Evolutionary conservation across 2,113 vertebrate species (phyloP).

Genomic region (Gallinago paraguaiae): DNA sequence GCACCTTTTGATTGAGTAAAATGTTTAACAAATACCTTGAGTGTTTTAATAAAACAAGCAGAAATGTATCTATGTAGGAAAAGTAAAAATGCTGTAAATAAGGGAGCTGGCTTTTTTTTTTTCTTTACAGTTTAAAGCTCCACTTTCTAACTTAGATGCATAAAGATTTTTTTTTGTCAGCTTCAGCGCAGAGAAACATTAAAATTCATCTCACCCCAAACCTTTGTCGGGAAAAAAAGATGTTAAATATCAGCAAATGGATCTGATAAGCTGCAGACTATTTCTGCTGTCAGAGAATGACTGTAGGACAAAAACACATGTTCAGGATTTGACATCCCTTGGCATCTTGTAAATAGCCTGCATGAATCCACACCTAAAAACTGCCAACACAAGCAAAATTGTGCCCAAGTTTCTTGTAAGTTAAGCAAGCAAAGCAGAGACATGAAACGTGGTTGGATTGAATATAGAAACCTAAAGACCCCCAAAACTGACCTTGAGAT

Average conservation of each 20-base stretch:
- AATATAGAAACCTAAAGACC: conserved; percentile 77
- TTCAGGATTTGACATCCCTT: conserved; percentile 80
- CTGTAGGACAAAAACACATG: conserved; percentile 77
- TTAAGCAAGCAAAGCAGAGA: conserved; percentile 79
- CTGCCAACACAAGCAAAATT: conserved; percentile 80
- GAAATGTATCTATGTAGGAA: conserved; percentile 7
- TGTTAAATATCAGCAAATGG: conserved; percentile 81
- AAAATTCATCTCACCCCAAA: conserved; percentile 77
- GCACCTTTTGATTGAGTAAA: background rate
- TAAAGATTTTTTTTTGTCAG: conserved; percentile 68
- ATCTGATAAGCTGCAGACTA: conserved; percentile 79
- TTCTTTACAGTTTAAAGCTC: conserved; percentile 57
- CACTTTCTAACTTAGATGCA: conserved; percentile 64
- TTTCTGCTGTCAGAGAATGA: conserved; percentile 80
- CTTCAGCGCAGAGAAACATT: conserved; percentile 74
- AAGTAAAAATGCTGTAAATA: conserved; percentile 64
- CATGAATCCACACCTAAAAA: conserved; percentile 81
- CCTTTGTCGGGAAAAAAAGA: conserved; percentile 73
- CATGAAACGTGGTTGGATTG: conserved; percentile 76
- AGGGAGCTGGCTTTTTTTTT: conserved; percentile 45
- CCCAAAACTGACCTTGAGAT: conserved; percentile 75
- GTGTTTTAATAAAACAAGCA: conserved; percentile 8
- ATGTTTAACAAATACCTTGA: conserved; percentile 2
- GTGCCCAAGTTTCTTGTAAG: conserved; percentile 80
- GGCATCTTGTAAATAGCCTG: conserved; percentile 84